phyloP scores from a whole-genome alignment of 2,113 vertebrate genomes.

The Hemiprocne comata region DNA sequence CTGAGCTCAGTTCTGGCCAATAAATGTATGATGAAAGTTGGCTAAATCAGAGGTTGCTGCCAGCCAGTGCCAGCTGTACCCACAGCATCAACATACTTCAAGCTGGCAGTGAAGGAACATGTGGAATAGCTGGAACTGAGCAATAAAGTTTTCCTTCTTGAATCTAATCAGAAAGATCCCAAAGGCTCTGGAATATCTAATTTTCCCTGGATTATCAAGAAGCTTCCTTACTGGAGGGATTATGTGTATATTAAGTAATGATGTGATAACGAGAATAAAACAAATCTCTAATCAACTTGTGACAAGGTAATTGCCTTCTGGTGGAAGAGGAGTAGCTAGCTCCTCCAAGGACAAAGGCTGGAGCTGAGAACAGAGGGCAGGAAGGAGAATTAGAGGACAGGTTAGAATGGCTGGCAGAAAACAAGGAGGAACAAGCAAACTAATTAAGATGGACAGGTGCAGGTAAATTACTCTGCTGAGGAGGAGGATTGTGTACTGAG shows the following conservation, averaged over 20 bases:
- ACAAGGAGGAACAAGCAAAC: background rate
- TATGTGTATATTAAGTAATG: background rate
- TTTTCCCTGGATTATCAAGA: background rate
- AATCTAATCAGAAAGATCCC: background rate
- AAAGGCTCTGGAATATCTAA: background rate
- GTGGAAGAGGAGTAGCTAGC: background rate
- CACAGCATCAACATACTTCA: background rate
- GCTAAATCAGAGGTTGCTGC: background rate
- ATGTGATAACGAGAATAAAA: background rate
- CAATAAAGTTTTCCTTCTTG: background rate
- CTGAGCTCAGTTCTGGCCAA: background rate
- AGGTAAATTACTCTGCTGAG: background rate
- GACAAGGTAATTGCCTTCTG: background rate
- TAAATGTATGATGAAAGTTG: background rate
- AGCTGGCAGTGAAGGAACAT: background rate
- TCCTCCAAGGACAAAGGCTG: background rate
- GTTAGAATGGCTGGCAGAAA: background rate
- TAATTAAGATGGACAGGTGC: background rate
- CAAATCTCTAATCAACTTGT: background rate
- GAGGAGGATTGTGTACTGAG: background rate
- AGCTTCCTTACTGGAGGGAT: background rate
- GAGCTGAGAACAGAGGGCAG: background rate
- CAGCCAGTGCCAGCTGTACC: background rate
- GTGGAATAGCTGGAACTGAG: background rate
- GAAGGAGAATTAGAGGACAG: background rate